These are phyloP conservation scores for Drymonia ruficornis DNA, from an alignment of 2,888 invertebrate species.

Conservation along the genomic window DNA sequence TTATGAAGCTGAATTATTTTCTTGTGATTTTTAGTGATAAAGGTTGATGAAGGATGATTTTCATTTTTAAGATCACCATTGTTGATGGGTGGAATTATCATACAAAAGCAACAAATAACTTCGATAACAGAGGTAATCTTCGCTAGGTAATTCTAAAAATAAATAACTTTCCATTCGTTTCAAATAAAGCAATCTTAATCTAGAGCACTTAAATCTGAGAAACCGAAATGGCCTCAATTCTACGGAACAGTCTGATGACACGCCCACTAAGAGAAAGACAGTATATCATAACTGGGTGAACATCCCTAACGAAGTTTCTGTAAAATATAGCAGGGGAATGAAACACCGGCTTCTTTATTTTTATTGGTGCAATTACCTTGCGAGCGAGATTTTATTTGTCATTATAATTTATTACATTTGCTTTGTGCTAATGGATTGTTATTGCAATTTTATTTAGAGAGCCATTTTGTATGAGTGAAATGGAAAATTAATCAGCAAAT, in stretches of 20 bases:
- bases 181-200: not conserved
- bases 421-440: conserved; percentile 22
- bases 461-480: not conserved
- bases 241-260: no score
- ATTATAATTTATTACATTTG: conserved; percentile 28
- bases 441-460: conserved; percentile 14
- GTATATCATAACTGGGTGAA: conserved; percentile 25
- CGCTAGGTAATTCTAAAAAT: not conserved
- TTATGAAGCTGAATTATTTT: no score
- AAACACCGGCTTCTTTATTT: conserved; percentile 27
- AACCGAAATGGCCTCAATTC: no score
- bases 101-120: no score
- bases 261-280: conserved; percentile 22
- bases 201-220: no score
- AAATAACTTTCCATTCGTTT: not conserved
- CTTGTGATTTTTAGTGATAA: no score
- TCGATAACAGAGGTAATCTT: no score
- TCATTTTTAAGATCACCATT: no score
- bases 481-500: no score
- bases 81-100: no score
- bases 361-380: conserved; percentile 42
- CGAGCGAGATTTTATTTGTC: conserved; percentile 37
- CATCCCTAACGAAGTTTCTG: conserved; percentile 26
- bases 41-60: no score
- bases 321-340: conserved; percentile 23